These are phyloP conservation scores for Rhinella marina DNA, from an alignment of 2,797 vertebrate species.

Conservation along the genomic window DNA sequence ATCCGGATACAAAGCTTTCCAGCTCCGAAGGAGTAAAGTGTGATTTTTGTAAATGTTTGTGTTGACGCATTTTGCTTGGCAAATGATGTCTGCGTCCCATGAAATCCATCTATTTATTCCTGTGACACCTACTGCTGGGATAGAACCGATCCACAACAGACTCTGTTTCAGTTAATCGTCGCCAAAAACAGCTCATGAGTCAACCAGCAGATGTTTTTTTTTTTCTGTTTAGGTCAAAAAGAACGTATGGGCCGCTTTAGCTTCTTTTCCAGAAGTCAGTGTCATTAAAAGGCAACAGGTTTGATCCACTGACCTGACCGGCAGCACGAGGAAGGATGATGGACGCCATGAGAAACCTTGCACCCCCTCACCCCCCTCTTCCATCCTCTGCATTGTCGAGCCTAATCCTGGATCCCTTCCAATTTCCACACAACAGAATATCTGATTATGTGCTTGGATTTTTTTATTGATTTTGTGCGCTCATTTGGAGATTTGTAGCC, in stretches of 20 bases:
- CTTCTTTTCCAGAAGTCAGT: conserved; percentile 65
- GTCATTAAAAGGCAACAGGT: conserved; percentile 67
- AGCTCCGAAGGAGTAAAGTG: conserved; percentile 51
- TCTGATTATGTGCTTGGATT: conserved; percentile 65
- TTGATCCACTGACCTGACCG: conserved; percentile 66
- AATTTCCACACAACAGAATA: conserved; percentile 67
- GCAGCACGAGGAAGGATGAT: conserved; percentile 65
- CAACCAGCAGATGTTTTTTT: conserved; percentile 70
- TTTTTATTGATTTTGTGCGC: conserved; percentile 66
- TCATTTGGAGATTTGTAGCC: conserved; percentile 69
- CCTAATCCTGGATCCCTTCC: conserved; percentile 65
- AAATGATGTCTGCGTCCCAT: conserved; percentile 66
- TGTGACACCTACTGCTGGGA: conserved; percentile 72
- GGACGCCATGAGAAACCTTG: conserved; percentile 56
- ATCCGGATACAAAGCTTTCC: conserved; percentile 38
- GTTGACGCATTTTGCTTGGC: conserved; percentile 64
- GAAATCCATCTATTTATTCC: conserved; percentile 71
- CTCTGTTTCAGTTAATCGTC: conserved; percentile 68
- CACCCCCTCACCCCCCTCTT: not conserved
- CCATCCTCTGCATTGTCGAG: conserved; percentile 61
- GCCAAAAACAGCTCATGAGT: conserved; percentile 67
- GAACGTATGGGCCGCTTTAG: conserved; percentile 64
- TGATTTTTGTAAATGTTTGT: conserved; percentile 55
- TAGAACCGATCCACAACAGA: conserved; percentile 71
- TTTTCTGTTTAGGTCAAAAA: conserved; percentile 68